Evolutionary conservation across 2,797 vertebrate genomes (phyloP), one percentile per base, ranked within the genome.

Genomic region (Urocyon cinereoargenteus): DNA sequence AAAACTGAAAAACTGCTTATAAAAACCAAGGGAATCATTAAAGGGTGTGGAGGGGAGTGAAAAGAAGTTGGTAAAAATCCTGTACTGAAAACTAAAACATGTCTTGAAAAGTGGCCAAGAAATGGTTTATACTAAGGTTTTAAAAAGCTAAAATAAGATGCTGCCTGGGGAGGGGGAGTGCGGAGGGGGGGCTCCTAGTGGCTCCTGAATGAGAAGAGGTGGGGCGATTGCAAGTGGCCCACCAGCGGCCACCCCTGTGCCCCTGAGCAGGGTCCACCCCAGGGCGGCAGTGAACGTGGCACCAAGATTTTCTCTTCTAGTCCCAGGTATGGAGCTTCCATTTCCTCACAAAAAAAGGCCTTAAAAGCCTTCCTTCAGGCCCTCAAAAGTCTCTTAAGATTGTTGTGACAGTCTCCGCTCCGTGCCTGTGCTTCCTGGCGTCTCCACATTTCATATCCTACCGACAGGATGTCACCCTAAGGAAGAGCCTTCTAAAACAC

Each of bases 1-100:
- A 97, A 97, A 93, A 87, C 70, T 85, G 91, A 81, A 97, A 86
- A 93, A 55, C 34, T 86, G 16, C 82, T 94, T 96, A 91, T 55
- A 75, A 95, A 97, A 85, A 75, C 53, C 73, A 82, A 91, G 49
- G 57, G 72, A 82, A 62, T 81, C 79, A 40, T 95, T 86, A n/a
- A 72, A 81, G 75, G 68, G 64, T 49, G 66, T 94, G 68, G 77
- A 55, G 16, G 55, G 9, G 53, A 55, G 6, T 61, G n/a, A 82
- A 55, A 90, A 90, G 81, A 61, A n/a, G 68, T 53, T 91, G 89
- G 79, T 91, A 62, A 85, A 90, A 97, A 81, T 66, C 34, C 68
- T 70, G n/a, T 26, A 59, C 70, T 73, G 57, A 88, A 93, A 93
- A 68, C 75, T 49, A 94, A 94, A 91, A 49, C 79, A 45, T 16